phyloP scores from a whole-genome alignment of 2,888 invertebrate genomes.

The Hirtodrosophila histrioides region DNA sequence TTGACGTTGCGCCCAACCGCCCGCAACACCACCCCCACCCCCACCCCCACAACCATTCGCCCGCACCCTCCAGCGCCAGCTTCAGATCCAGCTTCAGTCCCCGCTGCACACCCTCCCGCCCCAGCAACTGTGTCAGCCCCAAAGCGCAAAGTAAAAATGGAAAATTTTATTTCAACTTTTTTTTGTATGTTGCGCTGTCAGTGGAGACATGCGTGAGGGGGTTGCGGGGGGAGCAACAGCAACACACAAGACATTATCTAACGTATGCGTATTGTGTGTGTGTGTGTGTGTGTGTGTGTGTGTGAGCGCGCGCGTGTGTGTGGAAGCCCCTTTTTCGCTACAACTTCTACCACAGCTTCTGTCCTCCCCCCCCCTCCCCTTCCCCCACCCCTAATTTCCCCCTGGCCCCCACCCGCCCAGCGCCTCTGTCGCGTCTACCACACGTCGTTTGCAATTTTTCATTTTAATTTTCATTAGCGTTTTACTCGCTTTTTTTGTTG shows the following conservation, averaged over 20 bases:
- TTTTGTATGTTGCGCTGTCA: slow-evolving; percentile 39
- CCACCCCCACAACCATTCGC: slow-evolving; percentile 6
- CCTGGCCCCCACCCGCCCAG: slow-evolving; percentile 3
- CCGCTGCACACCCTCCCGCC: neutral
- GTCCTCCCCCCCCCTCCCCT: neutral
- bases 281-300: slow-evolving; percentile 26
- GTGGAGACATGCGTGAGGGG: slow-evolving; percentile 50
- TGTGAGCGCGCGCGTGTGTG: slow-evolving; percentile 8
- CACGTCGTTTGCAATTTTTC: slow-evolving; percentile 83
- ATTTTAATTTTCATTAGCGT: slow-evolving; percentile 84
- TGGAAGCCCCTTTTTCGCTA: slow-evolving; percentile 18
- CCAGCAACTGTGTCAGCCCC: slow-evolving; percentile 35
- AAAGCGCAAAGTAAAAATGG: slow-evolving; percentile 59
- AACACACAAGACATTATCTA: slow-evolving; percentile 63
- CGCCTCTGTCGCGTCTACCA: slow-evolving; percentile 49
- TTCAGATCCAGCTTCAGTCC: neutral
- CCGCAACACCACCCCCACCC: slow-evolving; percentile 2
- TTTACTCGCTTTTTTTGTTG: slow-evolving; percentile 62
- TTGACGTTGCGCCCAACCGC: slow-evolving; percentile 46
- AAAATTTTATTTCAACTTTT: slow-evolving; percentile 60
- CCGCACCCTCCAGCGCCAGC: slow-evolving; percentile 8
- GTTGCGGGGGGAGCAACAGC: slow-evolving; percentile 3
- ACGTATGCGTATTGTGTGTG: slow-evolving; percentile 47
- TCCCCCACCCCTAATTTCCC: neutral
- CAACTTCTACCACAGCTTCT: slow-evolving; percentile 35